Evolutionary conservation across 1,140 invertebrate genomes (phyloP).

Genomic region (Drosophila pandora): DNA sequence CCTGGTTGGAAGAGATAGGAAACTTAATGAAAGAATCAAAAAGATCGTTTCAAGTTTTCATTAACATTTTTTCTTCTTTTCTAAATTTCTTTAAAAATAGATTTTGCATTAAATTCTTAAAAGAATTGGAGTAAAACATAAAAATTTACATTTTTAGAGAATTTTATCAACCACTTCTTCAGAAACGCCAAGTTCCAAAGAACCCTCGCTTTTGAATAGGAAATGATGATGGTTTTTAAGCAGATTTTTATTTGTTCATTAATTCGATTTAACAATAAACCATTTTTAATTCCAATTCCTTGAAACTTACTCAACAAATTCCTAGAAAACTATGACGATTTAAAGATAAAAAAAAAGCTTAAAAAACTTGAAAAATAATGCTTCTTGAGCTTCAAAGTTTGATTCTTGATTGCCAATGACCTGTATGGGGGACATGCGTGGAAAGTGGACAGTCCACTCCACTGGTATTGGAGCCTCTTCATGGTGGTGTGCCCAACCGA

Average conservation of each 20-base stretch:
- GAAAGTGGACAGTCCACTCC: slow-evolving; percentile 64
- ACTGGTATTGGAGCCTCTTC: slow-evolving; percentile 16
- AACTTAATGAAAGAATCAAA: slow-evolving; percentile 3
- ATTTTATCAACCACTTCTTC: neutral
- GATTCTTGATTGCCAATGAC: slow-evolving; percentile 35
- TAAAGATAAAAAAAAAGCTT: neutral
- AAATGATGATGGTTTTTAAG: no score
- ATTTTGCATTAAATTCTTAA: neutral
- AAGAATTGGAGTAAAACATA: neutral
- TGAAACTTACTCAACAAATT: no score
- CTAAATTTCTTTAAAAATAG: neutral
- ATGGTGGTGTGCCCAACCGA: slow-evolving; percentile 25
- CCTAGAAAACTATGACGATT: no score
- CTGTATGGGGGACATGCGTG: slow-evolving; percentile 41
- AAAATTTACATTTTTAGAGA: neutral
- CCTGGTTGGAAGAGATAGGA: slow-evolving; percentile 14
- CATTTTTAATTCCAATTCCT: no score
- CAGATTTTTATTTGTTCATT: neutral
- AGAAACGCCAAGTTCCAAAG: neutral
- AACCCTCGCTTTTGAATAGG: neutral
- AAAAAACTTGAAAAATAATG: no score
- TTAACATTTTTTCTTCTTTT: slow-evolving; percentile 2
- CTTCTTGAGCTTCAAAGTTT: neutral
- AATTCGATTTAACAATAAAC: neutral
- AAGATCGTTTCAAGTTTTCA: neutral